Conservation (phyloP, 2,888 invertebrate genomes). For the Drymonia ruficornis region DNA sequence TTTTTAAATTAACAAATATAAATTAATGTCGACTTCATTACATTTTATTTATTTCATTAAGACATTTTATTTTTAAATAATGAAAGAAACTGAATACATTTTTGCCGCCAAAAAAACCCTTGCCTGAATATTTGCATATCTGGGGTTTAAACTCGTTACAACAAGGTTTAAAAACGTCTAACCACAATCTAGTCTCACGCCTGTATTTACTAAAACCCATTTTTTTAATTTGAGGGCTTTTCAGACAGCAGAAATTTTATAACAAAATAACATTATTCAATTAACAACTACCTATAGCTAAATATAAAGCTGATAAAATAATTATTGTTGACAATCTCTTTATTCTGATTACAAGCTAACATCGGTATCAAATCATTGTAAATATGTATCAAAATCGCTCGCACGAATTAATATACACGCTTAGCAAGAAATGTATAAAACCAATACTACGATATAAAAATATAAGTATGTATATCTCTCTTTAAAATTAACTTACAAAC, state of each 20-base stretch:
- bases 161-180: too few species aligned
- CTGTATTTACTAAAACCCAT: too few species aligned
- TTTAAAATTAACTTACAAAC: constrained; percentile 43
- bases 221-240: neutral
- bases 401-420: constrained; percentile 47
- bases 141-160: too few species aligned
- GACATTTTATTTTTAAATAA: neutral
- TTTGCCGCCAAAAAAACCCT: too few species aligned
- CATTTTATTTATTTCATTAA: too few species aligned
- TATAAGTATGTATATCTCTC: constrained; percentile 61
- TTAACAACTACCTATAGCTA: neutral
- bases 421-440: constrained; percentile 67
- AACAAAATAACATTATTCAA: constrained; percentile 15
- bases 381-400: constrained; percentile 49
- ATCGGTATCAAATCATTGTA: constrained; percentile 61
- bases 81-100: too few species aligned
- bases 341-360: constrained; percentile 39
- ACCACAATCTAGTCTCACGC: too few species aligned
- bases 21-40: constrained; percentile 32
- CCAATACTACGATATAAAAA: constrained; percentile 70
- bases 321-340: constrained; percentile 29
- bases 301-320: constrained; percentile 37
- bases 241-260: neutral
- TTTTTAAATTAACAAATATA: constrained; percentile 26
- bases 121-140: too few species aligned